phyloP scores from a whole-genome alignment of 2,888 invertebrate genomes.

The Clusia tigrina region DNA sequence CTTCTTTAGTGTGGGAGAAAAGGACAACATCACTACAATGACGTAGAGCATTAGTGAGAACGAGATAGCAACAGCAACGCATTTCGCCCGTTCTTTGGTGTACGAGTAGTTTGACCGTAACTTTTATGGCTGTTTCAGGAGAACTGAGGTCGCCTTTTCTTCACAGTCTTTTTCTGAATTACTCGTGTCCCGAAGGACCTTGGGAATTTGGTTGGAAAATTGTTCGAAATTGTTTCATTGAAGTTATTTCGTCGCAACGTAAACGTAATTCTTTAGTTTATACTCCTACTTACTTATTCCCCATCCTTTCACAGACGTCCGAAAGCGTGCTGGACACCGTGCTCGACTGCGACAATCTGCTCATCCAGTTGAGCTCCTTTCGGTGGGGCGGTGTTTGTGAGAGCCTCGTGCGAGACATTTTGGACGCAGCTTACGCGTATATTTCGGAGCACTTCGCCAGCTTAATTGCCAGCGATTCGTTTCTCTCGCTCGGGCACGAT shows the following conservation, averaged over 20 bases:
- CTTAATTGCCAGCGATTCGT: conserved; percentile 75
- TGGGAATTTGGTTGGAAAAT: neutral
- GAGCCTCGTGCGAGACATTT: conserved; percentile 78
- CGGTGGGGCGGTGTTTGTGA: conserved; percentile 80
- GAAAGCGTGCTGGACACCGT: conserved; percentile 85
- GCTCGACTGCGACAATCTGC: conserved; percentile 82
- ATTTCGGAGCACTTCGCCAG: conserved; percentile 79
- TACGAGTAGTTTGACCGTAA: too few species aligned
- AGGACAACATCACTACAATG: too few species aligned
- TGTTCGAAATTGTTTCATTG: neutral
- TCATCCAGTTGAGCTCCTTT: conserved; percentile 78
- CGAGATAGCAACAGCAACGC: too few species aligned
- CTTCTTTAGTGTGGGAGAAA: too few species aligned
- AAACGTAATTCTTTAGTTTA: too few species aligned
- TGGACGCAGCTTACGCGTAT: conserved; percentile 82
- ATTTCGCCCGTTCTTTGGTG: too few species aligned
- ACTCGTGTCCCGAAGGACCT: neutral
- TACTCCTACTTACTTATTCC: too few species aligned
- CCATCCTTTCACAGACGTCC: conserved; percentile 67
- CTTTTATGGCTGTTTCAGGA: too few species aligned
- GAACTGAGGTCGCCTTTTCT: too few species aligned
- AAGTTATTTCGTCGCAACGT: neutral
- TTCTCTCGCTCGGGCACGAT: conserved; percentile 74
- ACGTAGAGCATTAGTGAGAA: too few species aligned
- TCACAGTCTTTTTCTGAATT: too few species aligned